Evolutionary conservation across 2,113 vertebrate species (phyloP).

Genomic region (Gadus chalcogrammus): DNA sequence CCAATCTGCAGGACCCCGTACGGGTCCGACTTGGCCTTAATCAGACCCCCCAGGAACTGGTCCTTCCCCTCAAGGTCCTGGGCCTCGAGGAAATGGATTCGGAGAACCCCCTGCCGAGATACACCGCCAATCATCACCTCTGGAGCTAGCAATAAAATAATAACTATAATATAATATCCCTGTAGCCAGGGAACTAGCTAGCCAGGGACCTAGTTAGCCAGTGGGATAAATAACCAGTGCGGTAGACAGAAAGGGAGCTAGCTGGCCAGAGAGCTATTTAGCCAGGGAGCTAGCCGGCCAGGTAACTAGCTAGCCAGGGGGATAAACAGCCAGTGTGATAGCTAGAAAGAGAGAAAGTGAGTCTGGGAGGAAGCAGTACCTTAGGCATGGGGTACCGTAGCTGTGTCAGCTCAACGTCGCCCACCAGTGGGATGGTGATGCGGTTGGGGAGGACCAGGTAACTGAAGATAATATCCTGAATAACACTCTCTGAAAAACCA

Average conservation of each 20-base stretch:
- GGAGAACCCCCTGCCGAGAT: slow-evolving; percentile 83
- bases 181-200: too few species aligned
- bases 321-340: too few species aligned
- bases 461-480: slow-evolving; percentile 91
- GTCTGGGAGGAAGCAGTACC: slow-evolving; percentile 64
- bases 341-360: too few species aligned
- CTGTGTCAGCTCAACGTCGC: slow-evolving; percentile 85
- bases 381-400: slow-evolving; percentile 94
- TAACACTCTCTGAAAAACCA: slow-evolving; percentile 89
- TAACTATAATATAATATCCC: too few species aligned
- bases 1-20: slow-evolving; percentile 90
- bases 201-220: too few species aligned
- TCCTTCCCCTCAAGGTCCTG: slow-evolving; percentile 94
- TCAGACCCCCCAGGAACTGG: slow-evolving; percentile 87
- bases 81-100: slow-evolving; percentile 95
- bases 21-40: slow-evolving; percentile 96
- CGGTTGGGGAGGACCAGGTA: slow-evolving; percentile 94
- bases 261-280: too few species aligned
- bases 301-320: too few species aligned
- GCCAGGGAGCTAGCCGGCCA: too few species aligned
- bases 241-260: too few species aligned
- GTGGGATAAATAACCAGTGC: too few species aligned
- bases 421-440: slow-evolving; percentile 91
- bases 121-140: too few species aligned
- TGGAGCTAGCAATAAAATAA: too few species aligned